Percentiles rank a stretch among this genome's conserved stretches.
These are phyloP conservation scores for Emydocephalus ijimae DNA, from an alignment of 2,113 vertebrate genomes.

Conservation along the genomic window DNA sequence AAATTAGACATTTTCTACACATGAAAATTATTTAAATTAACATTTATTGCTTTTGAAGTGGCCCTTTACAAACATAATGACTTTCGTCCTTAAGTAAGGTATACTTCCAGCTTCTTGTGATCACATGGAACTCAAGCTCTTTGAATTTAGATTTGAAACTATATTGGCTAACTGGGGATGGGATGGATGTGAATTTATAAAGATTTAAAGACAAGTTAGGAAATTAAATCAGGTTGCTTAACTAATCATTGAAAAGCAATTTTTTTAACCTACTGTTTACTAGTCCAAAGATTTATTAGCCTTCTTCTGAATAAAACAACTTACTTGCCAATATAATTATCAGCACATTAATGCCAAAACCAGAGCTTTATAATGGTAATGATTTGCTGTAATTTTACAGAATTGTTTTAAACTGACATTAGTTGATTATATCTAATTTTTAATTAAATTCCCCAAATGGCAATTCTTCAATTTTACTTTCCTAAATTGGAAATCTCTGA, in stretches of 20 bases:
- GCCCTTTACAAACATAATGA: neutral
- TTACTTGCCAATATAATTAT: slow-evolving; percentile 47
- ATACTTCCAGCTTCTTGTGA: neutral
- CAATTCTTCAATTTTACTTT: slow-evolving; percentile 14
- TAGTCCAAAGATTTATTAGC: slow-evolving; percentile 32
- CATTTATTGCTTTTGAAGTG: neutral
- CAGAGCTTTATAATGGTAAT: slow-evolving; percentile 22
- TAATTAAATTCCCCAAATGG: slow-evolving; percentile 2
- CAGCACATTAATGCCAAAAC: slow-evolving; percentile 34
- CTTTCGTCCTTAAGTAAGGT: neutral
- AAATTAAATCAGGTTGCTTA: neutral
- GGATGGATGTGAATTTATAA: neutral
- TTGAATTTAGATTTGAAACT: neutral
- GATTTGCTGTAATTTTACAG: slow-evolving; percentile 25
- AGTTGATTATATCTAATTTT: neutral
- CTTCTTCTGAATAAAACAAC: slow-evolving; percentile 37
- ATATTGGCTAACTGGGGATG: neutral
- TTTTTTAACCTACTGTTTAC: neutral
- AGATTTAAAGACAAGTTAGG: neutral
- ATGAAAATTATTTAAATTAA: neutral
- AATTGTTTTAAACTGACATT: neutral
- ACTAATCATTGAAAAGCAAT: neutral
- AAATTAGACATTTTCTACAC: neutral
- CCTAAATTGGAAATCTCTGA: slow-evolving; percentile 2
- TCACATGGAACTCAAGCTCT: neutral